A percentile compares a stretch with the other conserved stretches of the same genome.
Conservation (phyloP, 2,113 vertebrate species). For the Pedionomus torquatus region DNA sequence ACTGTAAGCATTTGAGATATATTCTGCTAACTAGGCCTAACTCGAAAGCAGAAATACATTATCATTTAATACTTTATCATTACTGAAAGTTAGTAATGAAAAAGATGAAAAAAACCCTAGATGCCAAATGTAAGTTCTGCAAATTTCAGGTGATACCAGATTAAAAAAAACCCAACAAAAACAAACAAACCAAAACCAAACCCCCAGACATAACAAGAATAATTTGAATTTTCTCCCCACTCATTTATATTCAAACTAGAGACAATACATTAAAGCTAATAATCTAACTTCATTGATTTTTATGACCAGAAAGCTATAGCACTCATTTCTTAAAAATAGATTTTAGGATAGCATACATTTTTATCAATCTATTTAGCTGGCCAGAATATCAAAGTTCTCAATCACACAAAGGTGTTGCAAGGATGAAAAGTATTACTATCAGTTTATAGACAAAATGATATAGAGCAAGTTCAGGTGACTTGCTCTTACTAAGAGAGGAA, state of each 20-base stretch:
- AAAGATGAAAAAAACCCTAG: neutral
- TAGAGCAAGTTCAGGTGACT: neutral
- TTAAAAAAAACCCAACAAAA: neutral
- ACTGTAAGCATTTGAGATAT: neutral
- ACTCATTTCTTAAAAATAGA: neutral
- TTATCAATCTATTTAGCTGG: neutral
- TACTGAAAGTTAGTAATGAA: neutral
- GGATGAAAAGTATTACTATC: neutral
- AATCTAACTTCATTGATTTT: neutral
- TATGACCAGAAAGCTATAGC: neutral
- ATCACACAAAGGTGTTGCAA: neutral
- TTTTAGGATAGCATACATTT: neutral
- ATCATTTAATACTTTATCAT: neutral
- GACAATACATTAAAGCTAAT: neutral
- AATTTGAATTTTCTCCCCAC: neutral
- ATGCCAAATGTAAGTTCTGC: neutral
- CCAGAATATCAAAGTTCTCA: neutral
- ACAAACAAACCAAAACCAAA: neutral
- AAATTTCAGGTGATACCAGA: neutral
- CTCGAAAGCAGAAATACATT: neutral
- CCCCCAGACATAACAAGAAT: neutral
- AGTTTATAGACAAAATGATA: neutral
- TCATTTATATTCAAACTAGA: neutral
- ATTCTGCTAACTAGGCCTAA: neutral
- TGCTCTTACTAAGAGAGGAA: neutral